Percentiles rank a stretch among this genome's conserved stretches.
Evolutionary conservation across 1,140 invertebrate genomes (phyloP).

Genomic region (Bombyx mandarina): DNA sequence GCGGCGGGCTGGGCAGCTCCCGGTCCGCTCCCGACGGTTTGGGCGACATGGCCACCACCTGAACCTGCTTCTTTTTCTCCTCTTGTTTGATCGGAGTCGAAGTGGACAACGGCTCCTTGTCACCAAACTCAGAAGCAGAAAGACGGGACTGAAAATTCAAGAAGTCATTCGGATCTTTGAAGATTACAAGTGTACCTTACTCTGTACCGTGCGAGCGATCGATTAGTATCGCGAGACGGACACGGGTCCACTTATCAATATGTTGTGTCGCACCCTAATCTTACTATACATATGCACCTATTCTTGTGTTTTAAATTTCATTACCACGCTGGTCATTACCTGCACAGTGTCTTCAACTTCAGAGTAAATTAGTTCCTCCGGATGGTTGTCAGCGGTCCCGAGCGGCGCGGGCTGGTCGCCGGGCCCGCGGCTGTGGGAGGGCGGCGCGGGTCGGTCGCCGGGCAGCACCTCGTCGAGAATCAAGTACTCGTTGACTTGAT

Average conservation of each 20-base stretch:
- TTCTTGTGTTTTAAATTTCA: too few species aligned
- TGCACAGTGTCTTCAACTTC: slow-evolving; percentile 72
- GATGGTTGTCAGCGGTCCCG: slow-evolving; percentile 30
- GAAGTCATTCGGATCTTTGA: too few species aligned
- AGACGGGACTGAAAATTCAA: slow-evolving; percentile 21
- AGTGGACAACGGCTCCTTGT: slow-evolving; percentile 46
- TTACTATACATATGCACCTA: neutral
- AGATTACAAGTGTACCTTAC: too few species aligned
- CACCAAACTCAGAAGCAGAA: slow-evolving; percentile 32
- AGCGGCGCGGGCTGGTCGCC: slow-evolving; percentile 12
- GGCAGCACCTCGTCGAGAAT: slow-evolving; percentile 43
- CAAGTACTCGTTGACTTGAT: slow-evolving; percentile 47
- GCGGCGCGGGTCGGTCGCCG: slow-evolving; percentile 38
- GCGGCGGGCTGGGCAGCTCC: slow-evolving; percentile 14
- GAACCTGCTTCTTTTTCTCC: slow-evolving; percentile 28
- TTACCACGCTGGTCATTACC: slow-evolving; percentile 21
- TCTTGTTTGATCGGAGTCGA: slow-evolving; percentile 56
- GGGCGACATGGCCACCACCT: slow-evolving; percentile 57
- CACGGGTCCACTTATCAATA: neutral
- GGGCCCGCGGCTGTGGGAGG: slow-evolving; percentile 17
- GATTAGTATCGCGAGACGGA: neutral
- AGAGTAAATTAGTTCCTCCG: slow-evolving; percentile 79
- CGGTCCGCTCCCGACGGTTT: slow-evolving; percentile 26
- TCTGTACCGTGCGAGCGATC: too few species aligned
- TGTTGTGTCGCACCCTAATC: neutral